Conservation (phyloP, 2,888 invertebrate species). For the Pseudococcus jackbeardsleyi region DNA sequence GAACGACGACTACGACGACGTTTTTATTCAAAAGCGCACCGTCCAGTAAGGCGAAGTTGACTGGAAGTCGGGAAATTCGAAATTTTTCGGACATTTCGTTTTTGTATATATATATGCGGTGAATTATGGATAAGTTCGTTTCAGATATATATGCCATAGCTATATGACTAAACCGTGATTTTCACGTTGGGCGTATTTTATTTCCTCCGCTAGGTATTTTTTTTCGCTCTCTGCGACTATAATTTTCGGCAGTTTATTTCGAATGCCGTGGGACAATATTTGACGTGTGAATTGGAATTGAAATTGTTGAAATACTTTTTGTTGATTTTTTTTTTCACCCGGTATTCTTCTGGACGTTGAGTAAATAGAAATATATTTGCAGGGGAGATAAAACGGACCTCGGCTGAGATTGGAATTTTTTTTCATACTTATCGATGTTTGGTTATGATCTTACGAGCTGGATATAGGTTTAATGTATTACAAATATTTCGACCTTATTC, state of each 20-base stretch:
- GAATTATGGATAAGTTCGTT: conserved; percentile 24
- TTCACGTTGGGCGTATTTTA: conserved; percentile 41
- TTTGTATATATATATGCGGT: conserved; percentile 32
- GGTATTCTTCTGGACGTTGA: conserved; percentile 12
- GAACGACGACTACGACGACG: conserved; percentile 16
- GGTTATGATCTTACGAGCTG: conserved; percentile 43
- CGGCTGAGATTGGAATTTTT: conserved; percentile 49
- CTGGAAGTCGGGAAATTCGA: conserved; percentile 47
- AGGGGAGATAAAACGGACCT: conserved; percentile 49
- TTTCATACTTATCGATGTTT: conserved; percentile 46
- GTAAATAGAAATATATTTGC: conserved; percentile 50
- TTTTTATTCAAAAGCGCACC: conserved; percentile 40
- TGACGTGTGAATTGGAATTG: conserved; percentile 54
- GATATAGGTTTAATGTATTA: conserved; percentile 23
- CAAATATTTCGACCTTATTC: background rate
- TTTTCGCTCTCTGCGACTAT: conserved; percentile 20
- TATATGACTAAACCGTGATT: conserved; percentile 39
- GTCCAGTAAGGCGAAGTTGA: conserved; percentile 19
- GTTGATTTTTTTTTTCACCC: conserved; percentile 49
- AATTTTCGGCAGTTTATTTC: conserved; percentile 56
- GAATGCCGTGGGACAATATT: conserved; percentile 55
- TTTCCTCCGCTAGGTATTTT: conserved; percentile 24
- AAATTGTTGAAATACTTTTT: conserved; percentile 53
- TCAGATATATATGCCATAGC: background rate
- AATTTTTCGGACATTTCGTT: conserved; percentile 42